Evolutionary conservation across 2,113 vertebrate genomes (phyloP).

Genomic region (Oryzias melastigma): DNA sequence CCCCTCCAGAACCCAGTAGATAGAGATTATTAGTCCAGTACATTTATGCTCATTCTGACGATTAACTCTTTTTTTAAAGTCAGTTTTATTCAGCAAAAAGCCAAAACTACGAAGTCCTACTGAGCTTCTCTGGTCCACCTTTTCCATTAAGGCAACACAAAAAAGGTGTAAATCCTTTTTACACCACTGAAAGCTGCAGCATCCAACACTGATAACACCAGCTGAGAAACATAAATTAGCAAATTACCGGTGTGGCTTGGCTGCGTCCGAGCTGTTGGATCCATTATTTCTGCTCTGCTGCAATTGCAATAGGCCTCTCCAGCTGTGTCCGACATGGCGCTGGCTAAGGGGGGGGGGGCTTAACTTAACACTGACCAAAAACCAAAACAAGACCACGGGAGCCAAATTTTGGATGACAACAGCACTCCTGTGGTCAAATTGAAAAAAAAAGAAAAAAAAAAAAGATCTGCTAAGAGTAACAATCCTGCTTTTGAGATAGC

Average conservation of each 20-base stretch:
- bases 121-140: neutral
- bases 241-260: constrained; percentile 71
- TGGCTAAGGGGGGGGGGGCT: constrained; percentile 50
- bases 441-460: neutral
- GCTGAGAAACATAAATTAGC: constrained; percentile 63
- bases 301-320: constrained; percentile 64
- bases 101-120: neutral
- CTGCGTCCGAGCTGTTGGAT: constrained; percentile 61
- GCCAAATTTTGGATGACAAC: constrained; percentile 56
- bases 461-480: neutral
- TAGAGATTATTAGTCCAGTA: no score
- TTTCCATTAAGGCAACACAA: constrained; percentile 16
- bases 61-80: no score
- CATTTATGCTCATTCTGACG: no score
- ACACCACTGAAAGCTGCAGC: constrained; percentile 19
- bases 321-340: constrained; percentile 72
- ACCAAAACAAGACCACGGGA: constrained; percentile 68
- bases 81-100: no score
- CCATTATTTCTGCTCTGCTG: constrained; percentile 73
- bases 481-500: neutral
- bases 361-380: constrained; percentile 65
- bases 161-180: constrained; percentile 17
- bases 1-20: no score
- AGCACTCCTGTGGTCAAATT: constrained; percentile 12
- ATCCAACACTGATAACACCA: constrained; percentile 39